These are phyloP conservation scores for Opisthocomus hoazin DNA, from an alignment of 2,113 vertebrate species.

Conservation along the genomic window DNA sequence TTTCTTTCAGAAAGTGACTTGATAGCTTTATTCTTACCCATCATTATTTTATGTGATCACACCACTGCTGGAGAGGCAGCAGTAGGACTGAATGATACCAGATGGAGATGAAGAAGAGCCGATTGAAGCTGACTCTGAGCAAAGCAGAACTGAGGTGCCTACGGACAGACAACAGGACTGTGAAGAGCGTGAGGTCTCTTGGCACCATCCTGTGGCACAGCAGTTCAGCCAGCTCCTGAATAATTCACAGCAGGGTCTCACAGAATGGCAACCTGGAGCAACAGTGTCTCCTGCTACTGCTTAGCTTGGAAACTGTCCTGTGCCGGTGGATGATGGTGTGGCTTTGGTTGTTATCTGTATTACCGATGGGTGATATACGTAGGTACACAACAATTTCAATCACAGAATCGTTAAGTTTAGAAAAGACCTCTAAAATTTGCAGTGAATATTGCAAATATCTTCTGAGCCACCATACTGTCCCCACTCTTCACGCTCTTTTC, in stretches of 20 bases:
- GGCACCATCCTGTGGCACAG: background rate
- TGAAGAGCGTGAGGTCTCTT: background rate
- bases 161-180: background rate
- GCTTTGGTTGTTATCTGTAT: background rate
- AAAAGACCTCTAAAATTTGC: too few relatives aligned
- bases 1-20: background rate
- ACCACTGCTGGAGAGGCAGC: background rate
- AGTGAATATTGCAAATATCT: background rate
- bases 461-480: background rate
- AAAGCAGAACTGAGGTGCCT: background rate
- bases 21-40: background rate
- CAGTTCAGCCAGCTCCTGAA: background rate
- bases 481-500: background rate
- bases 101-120: background rate
- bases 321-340: background rate
- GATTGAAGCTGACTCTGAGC: background rate
- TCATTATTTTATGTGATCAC: background rate
- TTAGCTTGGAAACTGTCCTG: background rate
- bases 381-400: background rate
- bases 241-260: background rate
- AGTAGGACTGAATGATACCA: background rate
- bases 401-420: too few relatives aligned
- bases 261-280: background rate
- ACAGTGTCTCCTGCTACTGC: background rate
- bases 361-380: accelerated